These are phyloP conservation scores for Sylvia borin DNA, from an alignment of 2,797 vertebrate species.

Conservation along the genomic window DNA sequence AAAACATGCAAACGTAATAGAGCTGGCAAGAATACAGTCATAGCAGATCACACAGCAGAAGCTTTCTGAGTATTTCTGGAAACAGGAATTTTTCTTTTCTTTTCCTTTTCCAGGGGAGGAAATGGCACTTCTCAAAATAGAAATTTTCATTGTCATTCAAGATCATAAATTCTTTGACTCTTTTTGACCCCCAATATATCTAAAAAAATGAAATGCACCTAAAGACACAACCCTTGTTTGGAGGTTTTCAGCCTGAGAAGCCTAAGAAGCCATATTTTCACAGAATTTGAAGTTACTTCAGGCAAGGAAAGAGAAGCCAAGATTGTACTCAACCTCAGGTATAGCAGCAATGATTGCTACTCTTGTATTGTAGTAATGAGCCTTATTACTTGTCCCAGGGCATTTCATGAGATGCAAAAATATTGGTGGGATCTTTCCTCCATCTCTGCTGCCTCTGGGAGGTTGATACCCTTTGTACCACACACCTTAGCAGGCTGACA, in stretches of 20 bases:
- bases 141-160: background rate
- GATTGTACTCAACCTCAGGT: background rate
- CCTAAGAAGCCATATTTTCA: background rate
- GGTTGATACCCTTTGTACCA: background rate
- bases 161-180: background rate
- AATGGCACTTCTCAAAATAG: background rate
- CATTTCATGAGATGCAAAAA: background rate
- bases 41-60: background rate
- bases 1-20: background rate
- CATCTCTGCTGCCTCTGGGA: background rate
- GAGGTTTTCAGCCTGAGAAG: background rate
- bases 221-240: background rate
- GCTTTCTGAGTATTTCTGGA: background rate
- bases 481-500: background rate
- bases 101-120: background rate
- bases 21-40: background rate
- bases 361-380: background rate
- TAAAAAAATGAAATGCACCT: background rate
- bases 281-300: background rate
- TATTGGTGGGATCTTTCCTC: background rate
- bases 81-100: background rate
- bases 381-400: background rate
- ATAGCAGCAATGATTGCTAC: background rate
- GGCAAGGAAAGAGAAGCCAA: background rate
- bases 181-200: background rate